phyloP scores from a whole-genome alignment of 1,140 invertebrate species.

The Dryas iulia region DNA sequence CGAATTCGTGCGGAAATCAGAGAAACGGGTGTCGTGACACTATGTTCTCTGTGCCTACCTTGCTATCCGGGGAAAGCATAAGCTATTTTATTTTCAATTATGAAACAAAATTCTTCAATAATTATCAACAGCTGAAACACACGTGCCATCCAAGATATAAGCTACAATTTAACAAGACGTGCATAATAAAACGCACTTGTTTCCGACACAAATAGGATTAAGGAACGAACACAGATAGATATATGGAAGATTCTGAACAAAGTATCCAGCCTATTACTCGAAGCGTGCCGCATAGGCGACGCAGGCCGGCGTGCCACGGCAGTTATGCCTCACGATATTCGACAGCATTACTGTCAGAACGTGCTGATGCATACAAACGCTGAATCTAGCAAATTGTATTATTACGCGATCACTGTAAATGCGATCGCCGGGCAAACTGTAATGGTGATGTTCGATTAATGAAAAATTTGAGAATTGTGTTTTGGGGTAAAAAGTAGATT shows the following conservation, averaged over 20 bases:
- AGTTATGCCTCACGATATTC: conserved; percentile 51
- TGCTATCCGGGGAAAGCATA: too few relatives aligned
- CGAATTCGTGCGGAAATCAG: too few relatives aligned
- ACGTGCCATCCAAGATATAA: too few relatives aligned
- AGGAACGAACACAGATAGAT: background rate
- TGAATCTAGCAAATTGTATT: conserved; percentile 16
- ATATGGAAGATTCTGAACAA: background rate
- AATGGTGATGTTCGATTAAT: background rate
- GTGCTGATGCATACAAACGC: conserved; percentile 45
- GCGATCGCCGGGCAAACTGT: background rate
- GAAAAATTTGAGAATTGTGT: background rate
- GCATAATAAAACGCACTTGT: background rate
- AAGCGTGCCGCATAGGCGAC: background rate
- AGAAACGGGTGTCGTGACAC: too few relatives aligned
- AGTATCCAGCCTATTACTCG: background rate
- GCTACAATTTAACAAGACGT: too few relatives aligned
- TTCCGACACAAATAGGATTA: background rate
- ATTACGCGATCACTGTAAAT: conserved; percentile 1
- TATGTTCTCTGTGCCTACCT: too few relatives aligned
- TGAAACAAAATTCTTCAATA: too few relatives aligned
- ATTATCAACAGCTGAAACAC: too few relatives aligned
- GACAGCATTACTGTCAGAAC: conserved; percentile 50
- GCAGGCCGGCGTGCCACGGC: conserved; percentile 14
- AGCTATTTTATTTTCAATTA: too few relatives aligned
- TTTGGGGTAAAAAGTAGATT: too few relatives aligned